Evolutionary conservation across 2,888 invertebrate species (phyloP), one percentile per base, ranked within the genome.

Genomic region (Synergus gifuensis): DNA sequence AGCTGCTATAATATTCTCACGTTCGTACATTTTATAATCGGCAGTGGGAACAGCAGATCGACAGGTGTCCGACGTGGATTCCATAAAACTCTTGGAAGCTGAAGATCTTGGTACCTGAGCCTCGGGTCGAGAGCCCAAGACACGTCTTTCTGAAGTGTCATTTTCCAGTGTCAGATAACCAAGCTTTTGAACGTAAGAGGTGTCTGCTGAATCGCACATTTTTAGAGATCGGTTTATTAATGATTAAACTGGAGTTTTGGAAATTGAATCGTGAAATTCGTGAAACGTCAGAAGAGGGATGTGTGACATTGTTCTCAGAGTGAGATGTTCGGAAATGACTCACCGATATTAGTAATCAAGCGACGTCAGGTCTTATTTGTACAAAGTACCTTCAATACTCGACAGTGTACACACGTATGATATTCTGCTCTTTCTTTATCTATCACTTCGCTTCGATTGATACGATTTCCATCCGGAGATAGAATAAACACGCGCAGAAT

Each of bases 1-100:
- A 76, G 96, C 95, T 28, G 96, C 95, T 87, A 96, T 96, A 79
- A 96, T 95, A 88, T 95, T 96, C 80, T 95, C 95, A 79, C 96
- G 94, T 89, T 96, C 96, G 86, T 95, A 95, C 76, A 94, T 91
- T 85, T 94, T 94, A 85, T 94, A 94, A 79, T 94, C 94, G 9
- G 89, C 87, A 9, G 87, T 79, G 46, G 90, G 88, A 66, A 82
- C 77, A 82, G 86, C 81, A 85, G 84, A 64, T 79, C 89, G 87
- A 77, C 86, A 79, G 44, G 89, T 85, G n/a, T 89, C 86, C 16
- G 83, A 64, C 12, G 81, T 78, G 14, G 86, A 77, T 28, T 94
- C 93, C 18, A 94, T 93, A 88, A 95, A 95, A 88, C 94, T 95
- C 89, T 96, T 78, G 1, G 79, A 42, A 42, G 78, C 85, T 44